phyloP scores from a whole-genome alignment of 2,113 vertebrate species.

The Esox niger region DNA sequence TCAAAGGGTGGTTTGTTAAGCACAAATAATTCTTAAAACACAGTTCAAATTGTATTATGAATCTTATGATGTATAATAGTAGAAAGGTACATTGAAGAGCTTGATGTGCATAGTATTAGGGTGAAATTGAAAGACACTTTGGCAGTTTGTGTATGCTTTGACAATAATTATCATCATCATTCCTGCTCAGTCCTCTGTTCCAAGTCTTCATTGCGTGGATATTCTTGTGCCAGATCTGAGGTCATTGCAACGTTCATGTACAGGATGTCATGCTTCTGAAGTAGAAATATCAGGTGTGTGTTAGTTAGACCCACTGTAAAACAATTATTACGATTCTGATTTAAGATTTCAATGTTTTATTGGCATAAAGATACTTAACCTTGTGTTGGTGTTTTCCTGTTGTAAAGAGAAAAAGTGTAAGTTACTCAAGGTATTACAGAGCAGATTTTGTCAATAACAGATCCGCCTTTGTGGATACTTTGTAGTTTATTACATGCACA shows the following conservation, averaged over 20 bases:
- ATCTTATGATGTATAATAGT: constrained; percentile 53
- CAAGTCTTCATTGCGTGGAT: too few species aligned
- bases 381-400: not conserved
- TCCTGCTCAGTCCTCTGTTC: too few species aligned
- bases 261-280: not conserved
- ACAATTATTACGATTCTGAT: not conserved
- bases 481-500: not conserved
- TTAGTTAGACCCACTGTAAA: not conserved
- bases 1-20: constrained; percentile 31
- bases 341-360: not conserved
- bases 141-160: too few species aligned
- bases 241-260: too few species aligned
- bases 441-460: not conserved
- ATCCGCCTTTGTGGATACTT: not conserved
- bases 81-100: constrained; percentile 47
- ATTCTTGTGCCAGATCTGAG: too few species aligned
- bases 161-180: too few species aligned
- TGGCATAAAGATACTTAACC: constrained; percentile 14
- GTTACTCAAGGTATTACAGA: not conserved
- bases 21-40: constrained; percentile 58
- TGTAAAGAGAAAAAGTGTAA: constrained; percentile 4
- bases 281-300: not conserved
- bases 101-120: too few species aligned
- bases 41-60: constrained; percentile 57
- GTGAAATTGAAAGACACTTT: too few species aligned